Conservation (phyloP, 2,797 vertebrate genomes). For the Balearica regulorum region DNA sequence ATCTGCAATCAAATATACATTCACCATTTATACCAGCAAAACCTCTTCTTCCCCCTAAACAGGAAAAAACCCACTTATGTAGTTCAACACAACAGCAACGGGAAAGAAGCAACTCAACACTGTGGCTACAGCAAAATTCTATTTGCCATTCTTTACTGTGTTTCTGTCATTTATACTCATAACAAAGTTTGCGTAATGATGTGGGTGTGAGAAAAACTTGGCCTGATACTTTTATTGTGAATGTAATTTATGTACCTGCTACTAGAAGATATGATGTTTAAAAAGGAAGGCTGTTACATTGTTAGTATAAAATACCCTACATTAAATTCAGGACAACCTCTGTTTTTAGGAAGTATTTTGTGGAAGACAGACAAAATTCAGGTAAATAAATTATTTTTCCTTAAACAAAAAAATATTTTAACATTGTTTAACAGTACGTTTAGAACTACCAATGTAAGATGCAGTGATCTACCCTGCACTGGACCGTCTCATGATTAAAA, state of each 20-base stretch:
- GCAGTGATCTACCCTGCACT: background rate
- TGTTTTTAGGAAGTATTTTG: background rate
- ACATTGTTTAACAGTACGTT: background rate
- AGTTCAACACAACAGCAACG: background rate
- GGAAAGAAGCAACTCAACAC: background rate
- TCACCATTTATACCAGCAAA: background rate
- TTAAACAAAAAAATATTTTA: background rate
- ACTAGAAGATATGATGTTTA: background rate
- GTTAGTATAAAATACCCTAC: background rate
- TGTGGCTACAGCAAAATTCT: background rate
- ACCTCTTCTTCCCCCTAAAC: background rate
- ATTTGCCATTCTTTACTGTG: too few relatives aligned
- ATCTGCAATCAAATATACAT: background rate
- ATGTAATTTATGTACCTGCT: background rate
- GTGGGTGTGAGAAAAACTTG: background rate
- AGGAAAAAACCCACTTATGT: accelerated
- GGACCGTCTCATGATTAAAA: background rate
- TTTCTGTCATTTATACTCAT: background rate
- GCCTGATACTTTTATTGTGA: background rate
- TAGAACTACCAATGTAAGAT: background rate
- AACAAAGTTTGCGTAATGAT: background rate
- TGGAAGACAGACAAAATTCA: background rate
- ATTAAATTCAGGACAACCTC: background rate
- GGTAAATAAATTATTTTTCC: background rate
- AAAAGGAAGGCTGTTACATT: background rate